These are phyloP conservation scores for Ceratothoa steindachneri DNA, from an alignment of 2,888 invertebrate species.

Conservation along the genomic window DNA sequence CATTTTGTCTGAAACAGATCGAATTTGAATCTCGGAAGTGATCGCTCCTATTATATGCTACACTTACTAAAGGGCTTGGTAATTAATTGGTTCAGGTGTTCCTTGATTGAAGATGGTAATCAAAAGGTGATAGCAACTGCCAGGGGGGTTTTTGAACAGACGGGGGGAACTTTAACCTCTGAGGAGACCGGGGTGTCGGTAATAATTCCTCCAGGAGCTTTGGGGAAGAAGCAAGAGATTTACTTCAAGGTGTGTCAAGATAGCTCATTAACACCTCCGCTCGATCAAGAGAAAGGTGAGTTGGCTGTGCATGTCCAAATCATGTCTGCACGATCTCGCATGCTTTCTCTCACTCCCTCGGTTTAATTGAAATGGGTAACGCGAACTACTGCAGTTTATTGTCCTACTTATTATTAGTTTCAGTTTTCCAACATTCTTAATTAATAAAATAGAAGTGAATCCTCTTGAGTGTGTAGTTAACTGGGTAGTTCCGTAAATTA, in stretches of 20 bases:
- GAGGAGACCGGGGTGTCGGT: conserved; percentile 86
- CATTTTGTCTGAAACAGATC: too few species aligned
- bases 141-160: conserved; percentile 64
- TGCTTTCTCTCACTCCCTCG: too few species aligned
- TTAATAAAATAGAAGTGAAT: too few species aligned
- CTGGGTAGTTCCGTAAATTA: too few species aligned
- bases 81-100: conserved; percentile 13
- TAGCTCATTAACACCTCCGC: conserved; percentile 67
- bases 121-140: conserved; percentile 52
- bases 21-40: not conserved
- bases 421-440: too few species aligned
- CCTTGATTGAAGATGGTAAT: conserved; percentile 43
- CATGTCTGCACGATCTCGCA: not conserved
- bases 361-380: too few species aligned
- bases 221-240: conserved; percentile 79
- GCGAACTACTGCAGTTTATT: too few species aligned
- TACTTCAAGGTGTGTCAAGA: conserved; percentile 77
- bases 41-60: too few species aligned
- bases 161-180: conserved; percentile 77
- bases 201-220: conserved; percentile 80
- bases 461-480: too few species aligned
- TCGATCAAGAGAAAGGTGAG: conserved; percentile 84
- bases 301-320: not conserved
- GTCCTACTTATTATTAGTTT: too few species aligned
- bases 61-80: conserved; percentile 3